These are phyloP conservation scores for Omphaloscelis lunosa DNA, from an alignment of 2,888 invertebrate genomes.

Conservation along the genomic window DNA sequence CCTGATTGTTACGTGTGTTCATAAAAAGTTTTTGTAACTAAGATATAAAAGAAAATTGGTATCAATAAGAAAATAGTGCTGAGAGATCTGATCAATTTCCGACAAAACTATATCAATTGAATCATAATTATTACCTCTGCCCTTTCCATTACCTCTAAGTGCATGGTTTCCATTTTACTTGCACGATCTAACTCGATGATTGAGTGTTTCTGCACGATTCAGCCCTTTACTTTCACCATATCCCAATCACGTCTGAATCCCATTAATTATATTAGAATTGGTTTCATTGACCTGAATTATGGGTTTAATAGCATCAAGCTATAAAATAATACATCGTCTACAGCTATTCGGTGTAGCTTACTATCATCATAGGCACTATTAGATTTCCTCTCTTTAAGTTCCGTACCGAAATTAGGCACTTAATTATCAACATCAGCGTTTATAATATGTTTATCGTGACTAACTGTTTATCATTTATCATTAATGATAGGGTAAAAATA, in stretches of 20 bases:
- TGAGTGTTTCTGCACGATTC: conserved; percentile 59
- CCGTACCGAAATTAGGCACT: conserved; percentile 55
- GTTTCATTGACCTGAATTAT: conserved; percentile 60
- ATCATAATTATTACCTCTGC: conserved; percentile 48
- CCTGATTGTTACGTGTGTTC: conserved; percentile 35
- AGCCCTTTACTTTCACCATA: conserved; percentile 63
- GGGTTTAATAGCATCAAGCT: conserved; percentile 45
- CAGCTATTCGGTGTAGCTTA: conserved; percentile 53
- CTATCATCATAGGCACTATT: conserved; percentile 64
- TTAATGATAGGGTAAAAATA: conserved; percentile 57
- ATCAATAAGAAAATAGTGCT: conserved; percentile 12
- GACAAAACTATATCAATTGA: conserved; percentile 43
- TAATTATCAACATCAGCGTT: conserved; percentile 58
- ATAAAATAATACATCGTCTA: conserved; percentile 47
- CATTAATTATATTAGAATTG: conserved; percentile 57
- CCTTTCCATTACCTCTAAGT: conserved; percentile 55
- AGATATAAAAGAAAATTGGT: conserved; percentile 44
- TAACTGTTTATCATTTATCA: conserved; percentile 62
- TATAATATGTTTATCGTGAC: conserved; percentile 66
- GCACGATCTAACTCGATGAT: conserved; percentile 62
- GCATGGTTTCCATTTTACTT: conserved; percentile 40
- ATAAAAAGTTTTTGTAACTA: conserved; percentile 18
- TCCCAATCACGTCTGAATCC: conserved; percentile 52
- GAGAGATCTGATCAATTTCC: conserved; percentile 28
- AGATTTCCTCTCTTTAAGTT: conserved; percentile 61